Conservation (phyloP, 2,113 vertebrate genomes). For the Nerophis ophidion region DNA sequence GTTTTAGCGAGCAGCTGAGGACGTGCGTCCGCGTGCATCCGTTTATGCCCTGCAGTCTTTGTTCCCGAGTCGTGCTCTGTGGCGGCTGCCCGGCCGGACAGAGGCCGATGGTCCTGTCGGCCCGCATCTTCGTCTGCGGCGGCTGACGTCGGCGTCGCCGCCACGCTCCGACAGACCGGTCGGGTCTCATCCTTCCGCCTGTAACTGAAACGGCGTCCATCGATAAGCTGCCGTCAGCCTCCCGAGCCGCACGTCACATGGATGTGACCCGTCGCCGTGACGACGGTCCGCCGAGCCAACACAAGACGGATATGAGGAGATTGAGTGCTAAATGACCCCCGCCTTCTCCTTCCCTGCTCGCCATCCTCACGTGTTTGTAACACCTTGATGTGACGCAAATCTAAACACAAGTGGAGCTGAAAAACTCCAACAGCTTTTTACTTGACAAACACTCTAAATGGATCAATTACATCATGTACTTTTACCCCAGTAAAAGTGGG, state of each 20-base stretch:
- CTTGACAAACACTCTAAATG: too few species aligned
- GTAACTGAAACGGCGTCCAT: slow-evolving; percentile 44
- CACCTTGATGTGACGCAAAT: too few species aligned
- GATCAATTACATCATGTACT: too few species aligned
- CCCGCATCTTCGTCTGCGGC: slow-evolving; percentile 29
- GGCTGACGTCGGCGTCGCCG: slow-evolving; percentile 5
- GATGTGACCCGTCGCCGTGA: slow-evolving; percentile 79
- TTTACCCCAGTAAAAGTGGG: too few species aligned
- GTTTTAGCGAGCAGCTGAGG: slow-evolving; percentile 17
- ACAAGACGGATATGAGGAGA: slow-evolving; percentile 42
- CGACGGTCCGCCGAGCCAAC: slow-evolving; percentile 45
- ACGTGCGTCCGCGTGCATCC: neutral
- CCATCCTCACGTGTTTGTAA: too few species aligned
- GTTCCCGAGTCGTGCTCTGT: neutral
- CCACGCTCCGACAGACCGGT: slow-evolving; percentile 41
- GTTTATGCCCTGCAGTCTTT: slow-evolving; percentile 34
- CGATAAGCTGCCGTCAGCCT: slow-evolving; percentile 66
- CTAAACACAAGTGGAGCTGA: too few species aligned
- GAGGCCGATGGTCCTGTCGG: slow-evolving; percentile 43
- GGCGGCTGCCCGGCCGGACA: slow-evolving; percentile 6
- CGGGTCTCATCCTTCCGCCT: slow-evolving; percentile 52
- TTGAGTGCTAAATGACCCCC: slow-evolving; percentile 9
- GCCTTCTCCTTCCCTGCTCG: too few species aligned
- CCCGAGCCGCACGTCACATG: slow-evolving; percentile 74
- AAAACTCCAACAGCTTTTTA: too few species aligned